These are phyloP conservation scores for Acrocephalus scirpaceus DNA, from an alignment of 2,797 vertebrate species.

Conservation along the genomic window DNA sequence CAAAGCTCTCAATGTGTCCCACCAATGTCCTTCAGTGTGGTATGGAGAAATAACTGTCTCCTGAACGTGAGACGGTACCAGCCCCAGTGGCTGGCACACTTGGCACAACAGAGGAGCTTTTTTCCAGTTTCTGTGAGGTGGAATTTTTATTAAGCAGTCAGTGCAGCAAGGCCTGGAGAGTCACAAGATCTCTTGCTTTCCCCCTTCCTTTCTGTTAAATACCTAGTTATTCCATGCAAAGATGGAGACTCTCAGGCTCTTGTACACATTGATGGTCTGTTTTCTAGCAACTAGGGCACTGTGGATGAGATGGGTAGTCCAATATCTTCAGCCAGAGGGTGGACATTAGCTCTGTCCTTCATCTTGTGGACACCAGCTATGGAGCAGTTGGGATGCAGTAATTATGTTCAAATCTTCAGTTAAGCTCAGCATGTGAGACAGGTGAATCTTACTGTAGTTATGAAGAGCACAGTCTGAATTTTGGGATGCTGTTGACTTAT, in stretches of 20 bases:
- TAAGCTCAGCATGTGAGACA: background rate
- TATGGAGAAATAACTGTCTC: background rate
- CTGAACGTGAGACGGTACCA: background rate
- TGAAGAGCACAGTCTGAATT: background rate
- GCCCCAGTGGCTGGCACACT: background rate
- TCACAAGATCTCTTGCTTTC: background rate
- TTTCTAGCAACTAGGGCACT: background rate
- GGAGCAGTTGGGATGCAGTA: background rate
- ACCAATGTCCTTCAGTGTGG: accelerated
- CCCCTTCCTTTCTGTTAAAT: background rate
- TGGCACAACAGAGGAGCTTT: background rate
- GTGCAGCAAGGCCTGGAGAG: background rate
- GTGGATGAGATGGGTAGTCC: background rate
- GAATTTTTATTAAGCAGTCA: background rate
- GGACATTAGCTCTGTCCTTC: background rate
- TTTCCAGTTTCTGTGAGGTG: background rate
- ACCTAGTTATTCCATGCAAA: background rate
- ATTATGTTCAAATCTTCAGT: background rate
- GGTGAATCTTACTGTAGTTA: background rate
- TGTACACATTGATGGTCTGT: accelerated
- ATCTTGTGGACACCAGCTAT: background rate
- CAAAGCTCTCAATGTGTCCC: background rate
- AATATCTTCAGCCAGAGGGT: background rate
- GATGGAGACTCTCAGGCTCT: accelerated
- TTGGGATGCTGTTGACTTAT: background rate